Evolutionary conservation across 2,888 invertebrate species (phyloP).

Genomic region (Cerastis rubricosa): DNA sequence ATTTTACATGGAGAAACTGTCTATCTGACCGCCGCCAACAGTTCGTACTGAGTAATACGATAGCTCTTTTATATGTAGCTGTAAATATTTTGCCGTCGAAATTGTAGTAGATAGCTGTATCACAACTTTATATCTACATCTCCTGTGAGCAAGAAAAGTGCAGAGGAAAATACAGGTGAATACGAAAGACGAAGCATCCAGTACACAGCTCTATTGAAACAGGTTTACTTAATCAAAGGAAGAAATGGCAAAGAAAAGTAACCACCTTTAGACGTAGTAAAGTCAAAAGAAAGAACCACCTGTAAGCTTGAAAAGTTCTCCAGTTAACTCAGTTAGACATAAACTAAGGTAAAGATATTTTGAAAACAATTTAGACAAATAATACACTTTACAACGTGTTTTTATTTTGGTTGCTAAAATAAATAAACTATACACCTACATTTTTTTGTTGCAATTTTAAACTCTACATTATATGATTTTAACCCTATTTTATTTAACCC

Average conservation of each 20-base stretch:
- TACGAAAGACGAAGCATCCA: not conserved
- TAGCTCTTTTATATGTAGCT: not conserved
- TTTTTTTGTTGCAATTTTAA: not conserved
- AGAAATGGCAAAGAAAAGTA: conserved; percentile 1
- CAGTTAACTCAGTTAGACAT: not conserved
- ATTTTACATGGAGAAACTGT: not conserved
- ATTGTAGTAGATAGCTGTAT: not conserved
- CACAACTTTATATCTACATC: not conserved
- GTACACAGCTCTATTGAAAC: not conserved
- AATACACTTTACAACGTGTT: not conserved
- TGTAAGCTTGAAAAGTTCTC: conserved; percentile 12
- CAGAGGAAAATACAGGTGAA: not conserved
- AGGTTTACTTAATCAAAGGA: conserved; percentile 4
- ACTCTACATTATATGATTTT: not conserved
- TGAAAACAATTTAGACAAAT: not conserved
- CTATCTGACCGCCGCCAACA: not conserved
- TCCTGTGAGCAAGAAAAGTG: not conserved
- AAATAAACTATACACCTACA: not conserved
- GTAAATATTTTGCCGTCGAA: not conserved
- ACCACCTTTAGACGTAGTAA: not conserved
- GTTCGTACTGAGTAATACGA: not conserved
- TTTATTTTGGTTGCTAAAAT: not conserved
- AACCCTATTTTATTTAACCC: not conserved
- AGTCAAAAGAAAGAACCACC: conserved; percentile 23
- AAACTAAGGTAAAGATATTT: not conserved